Evolutionary conservation across 2,113 vertebrate species (phyloP).

Genomic region (Pristiophorus japonicus): DNA sequence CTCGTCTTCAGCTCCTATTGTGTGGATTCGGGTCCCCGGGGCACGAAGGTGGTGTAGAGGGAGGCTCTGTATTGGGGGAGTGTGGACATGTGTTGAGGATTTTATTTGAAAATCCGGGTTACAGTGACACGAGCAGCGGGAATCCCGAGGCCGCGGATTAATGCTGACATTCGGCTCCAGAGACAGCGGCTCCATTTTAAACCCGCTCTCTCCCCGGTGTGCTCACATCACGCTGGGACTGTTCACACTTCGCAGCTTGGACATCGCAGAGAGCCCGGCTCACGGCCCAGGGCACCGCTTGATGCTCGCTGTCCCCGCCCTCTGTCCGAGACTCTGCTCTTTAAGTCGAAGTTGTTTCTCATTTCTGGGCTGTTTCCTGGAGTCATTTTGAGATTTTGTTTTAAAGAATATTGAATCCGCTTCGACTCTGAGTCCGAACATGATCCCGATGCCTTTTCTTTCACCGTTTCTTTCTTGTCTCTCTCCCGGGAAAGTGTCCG

Average conservation of each 20-base stretch:
- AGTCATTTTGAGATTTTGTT: neutral
- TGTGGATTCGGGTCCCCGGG: neutral
- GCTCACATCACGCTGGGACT: no score
- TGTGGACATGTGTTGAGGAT: neutral
- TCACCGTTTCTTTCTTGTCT: neutral
- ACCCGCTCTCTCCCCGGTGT: no score
- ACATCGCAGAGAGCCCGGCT: no score
- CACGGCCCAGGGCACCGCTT: neutral
- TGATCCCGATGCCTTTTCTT: neutral
- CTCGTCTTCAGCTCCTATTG: neutral
- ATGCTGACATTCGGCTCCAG: neutral
- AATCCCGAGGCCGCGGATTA: neutral
- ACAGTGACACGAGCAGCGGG: neutral
- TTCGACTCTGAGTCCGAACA: neutral
- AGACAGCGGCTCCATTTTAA: no score
- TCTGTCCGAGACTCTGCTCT: neutral
- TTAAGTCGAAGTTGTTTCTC: neutral
- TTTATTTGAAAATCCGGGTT: neutral
- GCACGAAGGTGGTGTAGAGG: neutral
- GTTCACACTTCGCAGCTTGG: no score
- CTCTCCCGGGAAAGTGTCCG: neutral
- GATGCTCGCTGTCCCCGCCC: neutral
- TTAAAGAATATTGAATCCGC: neutral
- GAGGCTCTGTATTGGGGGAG: neutral
- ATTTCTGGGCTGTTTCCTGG: neutral